A percentile compares a stretch with the other conserved stretches of the same genome.
Conservation (phyloP, 92 coral and sea anemone genomes). For the Phenganax marumi region DNA sequence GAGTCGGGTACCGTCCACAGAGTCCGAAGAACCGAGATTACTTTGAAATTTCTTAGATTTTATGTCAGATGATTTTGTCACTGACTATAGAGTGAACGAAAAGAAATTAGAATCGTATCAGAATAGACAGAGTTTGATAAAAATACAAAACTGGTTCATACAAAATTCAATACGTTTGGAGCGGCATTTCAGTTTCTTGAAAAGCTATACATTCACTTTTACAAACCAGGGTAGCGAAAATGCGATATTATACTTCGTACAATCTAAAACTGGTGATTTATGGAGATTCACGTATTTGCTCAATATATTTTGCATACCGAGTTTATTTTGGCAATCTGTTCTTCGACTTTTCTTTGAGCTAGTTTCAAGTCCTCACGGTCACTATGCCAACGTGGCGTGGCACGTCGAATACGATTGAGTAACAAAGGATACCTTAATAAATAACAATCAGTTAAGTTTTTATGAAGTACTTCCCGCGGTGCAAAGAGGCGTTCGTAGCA, state of each 20-base stretch:
- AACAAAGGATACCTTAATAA: constrained; percentile 79
- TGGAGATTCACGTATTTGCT: too few species aligned
- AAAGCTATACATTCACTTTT: too few species aligned
- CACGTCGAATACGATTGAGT: constrained; percentile 82
- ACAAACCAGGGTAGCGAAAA: too few species aligned
- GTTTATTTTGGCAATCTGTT: constrained; percentile 86
- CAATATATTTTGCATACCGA: constrained; percentile 58
- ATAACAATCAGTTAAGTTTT: background rate
- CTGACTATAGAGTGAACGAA: constrained; percentile 45
- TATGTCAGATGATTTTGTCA: constrained; percentile 80
- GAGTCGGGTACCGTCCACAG: constrained; percentile 85
- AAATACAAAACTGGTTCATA: too few species aligned
- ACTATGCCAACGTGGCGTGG: constrained; percentile 82
- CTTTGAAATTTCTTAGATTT: constrained; percentile 78
- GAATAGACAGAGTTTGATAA: too few species aligned
- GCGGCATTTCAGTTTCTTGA: too few species aligned
- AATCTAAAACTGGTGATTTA: too few species aligned
- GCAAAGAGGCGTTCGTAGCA: too few species aligned
- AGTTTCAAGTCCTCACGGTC: constrained; percentile 90
- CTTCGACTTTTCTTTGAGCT: constrained; percentile 93
- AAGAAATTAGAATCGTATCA: too few species aligned
- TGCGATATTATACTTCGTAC: too few species aligned
- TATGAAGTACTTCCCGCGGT: too few species aligned
- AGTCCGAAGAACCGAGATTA: constrained; percentile 79
- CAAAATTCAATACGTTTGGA: too few species aligned